Evolutionary conservation across 2,797 vertebrate species (phyloP), one percentile per base, ranked within the genome.

Genomic region (Eurystomus glaucurus): DNA sequence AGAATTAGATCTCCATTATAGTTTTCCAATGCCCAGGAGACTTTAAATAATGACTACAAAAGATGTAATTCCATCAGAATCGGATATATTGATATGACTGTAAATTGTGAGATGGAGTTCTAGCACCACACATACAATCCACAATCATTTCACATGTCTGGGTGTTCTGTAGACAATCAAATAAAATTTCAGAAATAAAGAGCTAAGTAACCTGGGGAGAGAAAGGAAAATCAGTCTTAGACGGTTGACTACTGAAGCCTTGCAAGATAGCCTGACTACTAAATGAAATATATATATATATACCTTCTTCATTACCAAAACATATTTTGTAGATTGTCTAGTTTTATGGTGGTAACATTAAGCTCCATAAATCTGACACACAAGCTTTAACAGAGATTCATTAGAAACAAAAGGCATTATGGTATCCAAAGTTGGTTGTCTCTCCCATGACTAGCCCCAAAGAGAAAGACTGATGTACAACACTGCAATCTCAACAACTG

Each of bases 1-100:
- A 72, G 31, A 92, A 89, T 90, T 83, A 81, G 45, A 84, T 76
- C 37, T 58, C 74, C 11, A 0, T 39, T 79, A 81, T 43, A 8
- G 7, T 62, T 88, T 83, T 81, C 21, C 50, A 85, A 5, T 55
- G 61, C 45, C 26, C 79, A 78, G 78, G 41, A 91, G 64, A 82
- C 37, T 71, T 80, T 68, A 88, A 90, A 88, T 45, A 31, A 83
- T 55, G 35, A 84, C 21, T 77, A 80, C 74, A 87, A 90, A 92
- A 86, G 51, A 85, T 15, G 15, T 51, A 71, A 94, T 85, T 65
- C 75, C 26, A 71, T 60, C 60, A 85, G 70, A 92, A 83, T 6
- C 45, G 41, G 62, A 87, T 95, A 84, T 91, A 87, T 12, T 54
- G 50, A 83, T 69, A 41, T 31, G 83, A 43, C 66, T 64, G 50